Percentiles rank a stretch among this genome's conserved stretches.
Conservation (phyloP, 1,140 invertebrate species). For the Lepeophtheirus salmonis region DNA sequence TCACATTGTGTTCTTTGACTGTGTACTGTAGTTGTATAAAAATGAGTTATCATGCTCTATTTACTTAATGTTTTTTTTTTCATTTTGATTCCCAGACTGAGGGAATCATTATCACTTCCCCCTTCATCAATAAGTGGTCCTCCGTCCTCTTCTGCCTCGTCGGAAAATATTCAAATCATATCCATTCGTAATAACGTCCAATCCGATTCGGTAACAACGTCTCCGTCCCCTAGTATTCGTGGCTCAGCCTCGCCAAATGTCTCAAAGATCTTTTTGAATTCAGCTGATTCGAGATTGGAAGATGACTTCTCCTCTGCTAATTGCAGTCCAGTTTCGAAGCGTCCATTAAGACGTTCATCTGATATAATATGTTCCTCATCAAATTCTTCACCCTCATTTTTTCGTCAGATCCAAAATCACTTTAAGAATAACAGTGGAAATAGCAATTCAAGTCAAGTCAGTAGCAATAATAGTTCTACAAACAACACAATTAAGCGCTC, state of each 20-base stretch:
- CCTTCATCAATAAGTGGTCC: background rate
- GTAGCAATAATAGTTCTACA: slow-evolving; percentile 1
- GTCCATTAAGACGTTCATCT: background rate
- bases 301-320: background rate
- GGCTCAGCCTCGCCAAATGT: background rate
- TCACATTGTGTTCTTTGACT: too few species aligned
- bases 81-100: too few species aligned
- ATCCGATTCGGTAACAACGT: background rate
- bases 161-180: background rate
- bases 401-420: background rate
- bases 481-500: slow-evolving; percentile 7
- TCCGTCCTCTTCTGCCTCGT: background rate
- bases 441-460: too few species aligned
- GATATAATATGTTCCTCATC: background rate
- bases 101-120: background rate
- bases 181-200: background rate
- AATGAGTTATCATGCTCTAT: too few species aligned
- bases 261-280: background rate
- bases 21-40: too few species aligned
- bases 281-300: background rate
- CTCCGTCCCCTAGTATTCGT: background rate
- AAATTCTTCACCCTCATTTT: background rate
- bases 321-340: background rate
- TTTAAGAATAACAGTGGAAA: background rate
- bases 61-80: too few species aligned